A percentile compares a stretch with the other conserved stretches of the same genome.
Evolutionary conservation across 2,113 vertebrate genomes (phyloP).

Genomic region (Rutilus rutilus): DNA sequence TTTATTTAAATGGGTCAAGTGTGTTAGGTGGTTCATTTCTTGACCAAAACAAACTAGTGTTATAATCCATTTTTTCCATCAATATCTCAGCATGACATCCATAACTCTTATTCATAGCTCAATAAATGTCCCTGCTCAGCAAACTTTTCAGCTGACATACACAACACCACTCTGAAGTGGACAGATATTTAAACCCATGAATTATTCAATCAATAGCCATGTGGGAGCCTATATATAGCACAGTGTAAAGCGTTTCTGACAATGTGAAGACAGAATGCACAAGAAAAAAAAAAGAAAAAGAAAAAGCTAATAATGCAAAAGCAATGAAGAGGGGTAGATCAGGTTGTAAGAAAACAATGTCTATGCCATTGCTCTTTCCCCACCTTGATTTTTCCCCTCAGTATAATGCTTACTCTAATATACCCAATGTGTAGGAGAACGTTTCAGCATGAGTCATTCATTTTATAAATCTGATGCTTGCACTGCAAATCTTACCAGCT

Average conservation of each 20-base stretch:
- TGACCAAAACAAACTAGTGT: neutral
- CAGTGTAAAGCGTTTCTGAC: neutral
- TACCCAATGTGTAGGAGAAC: neutral
- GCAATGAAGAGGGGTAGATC: neutral
- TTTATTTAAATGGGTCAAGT: slow-evolving; percentile 5
- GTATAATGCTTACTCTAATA: neutral
- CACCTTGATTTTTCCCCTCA: neutral
- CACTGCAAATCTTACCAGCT: neutral
- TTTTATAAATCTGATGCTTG: neutral
- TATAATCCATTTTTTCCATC: slow-evolving; percentile 25
- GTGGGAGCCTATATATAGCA: slow-evolving; percentile 58
- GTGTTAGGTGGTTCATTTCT: neutral
- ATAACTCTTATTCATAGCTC: slow-evolving; percentile 13
- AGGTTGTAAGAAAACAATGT: neutral
- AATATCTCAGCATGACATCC: slow-evolving; percentile 24
- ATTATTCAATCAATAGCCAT: slow-evolving; percentile 70
- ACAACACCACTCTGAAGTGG: slow-evolving; percentile 22
- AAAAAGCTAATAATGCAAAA: neutral
- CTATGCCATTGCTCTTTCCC: neutral
- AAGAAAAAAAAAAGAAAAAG: neutral
- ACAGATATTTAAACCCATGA: slow-evolving; percentile 56
- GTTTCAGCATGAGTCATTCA: neutral
- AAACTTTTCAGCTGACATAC: slow-evolving; percentile 13
- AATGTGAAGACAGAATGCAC: neutral
- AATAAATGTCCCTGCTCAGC: slow-evolving; percentile 11